These are phyloP conservation scores for Glyphotaelius pellucidus DNA, from an alignment of 2,888 invertebrate species.

Conservation along the genomic window DNA sequence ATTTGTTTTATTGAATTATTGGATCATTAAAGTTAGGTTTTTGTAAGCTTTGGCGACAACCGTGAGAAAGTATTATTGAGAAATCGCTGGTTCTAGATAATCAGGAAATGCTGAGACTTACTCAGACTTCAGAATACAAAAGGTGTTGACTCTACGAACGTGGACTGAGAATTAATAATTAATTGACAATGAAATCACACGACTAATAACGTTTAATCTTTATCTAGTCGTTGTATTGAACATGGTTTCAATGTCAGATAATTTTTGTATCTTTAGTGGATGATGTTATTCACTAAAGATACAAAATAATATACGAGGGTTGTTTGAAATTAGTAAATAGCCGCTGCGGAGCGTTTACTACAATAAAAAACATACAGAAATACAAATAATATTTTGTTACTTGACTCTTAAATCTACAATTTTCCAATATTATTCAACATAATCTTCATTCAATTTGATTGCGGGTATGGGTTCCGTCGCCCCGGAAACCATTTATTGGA, in stretches of 20 bases:
- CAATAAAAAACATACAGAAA: no score
- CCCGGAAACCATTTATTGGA: no score
- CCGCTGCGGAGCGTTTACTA: no score
- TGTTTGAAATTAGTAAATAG: background rate
- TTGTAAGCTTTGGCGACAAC: background rate
- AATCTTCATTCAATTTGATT: no score
- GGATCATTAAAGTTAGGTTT: background rate
- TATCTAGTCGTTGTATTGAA: background rate
- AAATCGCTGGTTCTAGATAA: background rate
- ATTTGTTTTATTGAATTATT: conserved; percentile 2
- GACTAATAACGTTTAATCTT: background rate
- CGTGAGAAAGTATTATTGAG: conserved; percentile 23
- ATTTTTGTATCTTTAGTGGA: background rate
- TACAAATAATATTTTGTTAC: no score
- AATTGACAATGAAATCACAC: background rate
- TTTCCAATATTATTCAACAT: no score
- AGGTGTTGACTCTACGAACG: background rate
- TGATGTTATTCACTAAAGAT: no score
- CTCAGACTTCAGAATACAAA: background rate
- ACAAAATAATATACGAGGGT: no score
- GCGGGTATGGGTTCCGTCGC: no score
- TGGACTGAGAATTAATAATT: background rate
- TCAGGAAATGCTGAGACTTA: background rate
- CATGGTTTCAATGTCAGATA: background rate
- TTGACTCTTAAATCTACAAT: no score